Evolutionary conservation across 1,140 invertebrate species (phyloP), one percentile per base, ranked within the genome.

Genomic region (Acromyrmex heyeri): DNA sequence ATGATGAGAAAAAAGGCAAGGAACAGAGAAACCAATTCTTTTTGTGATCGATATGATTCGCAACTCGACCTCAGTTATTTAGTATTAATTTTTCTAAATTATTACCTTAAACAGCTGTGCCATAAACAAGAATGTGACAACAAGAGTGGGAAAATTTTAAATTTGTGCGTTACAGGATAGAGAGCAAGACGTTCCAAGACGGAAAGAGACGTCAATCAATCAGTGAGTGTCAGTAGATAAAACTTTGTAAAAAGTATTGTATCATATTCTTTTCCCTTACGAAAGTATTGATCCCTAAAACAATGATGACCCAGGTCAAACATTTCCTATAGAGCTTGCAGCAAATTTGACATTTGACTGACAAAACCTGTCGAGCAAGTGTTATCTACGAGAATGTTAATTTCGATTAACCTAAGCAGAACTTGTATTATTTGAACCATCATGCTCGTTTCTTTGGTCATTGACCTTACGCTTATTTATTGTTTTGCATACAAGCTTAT

Each of bases 71-170:
- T 61, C 6, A 14, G 21, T 62, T 62, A 34, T 62, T 61, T 50
- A 50, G 18, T 21, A 18, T 16, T 50, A 77, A 78, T 78, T 78
- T 78, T 24, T 50, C 75, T 62, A 78, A 78, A 78, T 48, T 44
- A 50, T 50, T 78, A 65, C 44, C 24, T 65, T 16, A 77, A 62
- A n/a, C n/a, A 34, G 62, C 44, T 21, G 24, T n/a, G 16, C 34
- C 7, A 10, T 12, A 77, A 24, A 64, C 38, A 64, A 62, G 34
- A 64, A 48, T 24, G 30, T 8, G 38, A 59, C 14, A 34, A 34
- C 6, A 38, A 44, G 38, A 44, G 38, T 44, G 38, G 7, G 8
- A 44, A 24, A 24, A 24, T 24, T 24, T 44, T 44, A 44, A 44
- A 44, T 44, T 44, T 10, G 38, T 44, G 38, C 30, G 6, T 38